Evolutionary conservation across 2,797 vertebrate genomes (phyloP), one percentile per base, ranked within the genome.

Genomic region (Coregonus ussuriensis): DNA sequence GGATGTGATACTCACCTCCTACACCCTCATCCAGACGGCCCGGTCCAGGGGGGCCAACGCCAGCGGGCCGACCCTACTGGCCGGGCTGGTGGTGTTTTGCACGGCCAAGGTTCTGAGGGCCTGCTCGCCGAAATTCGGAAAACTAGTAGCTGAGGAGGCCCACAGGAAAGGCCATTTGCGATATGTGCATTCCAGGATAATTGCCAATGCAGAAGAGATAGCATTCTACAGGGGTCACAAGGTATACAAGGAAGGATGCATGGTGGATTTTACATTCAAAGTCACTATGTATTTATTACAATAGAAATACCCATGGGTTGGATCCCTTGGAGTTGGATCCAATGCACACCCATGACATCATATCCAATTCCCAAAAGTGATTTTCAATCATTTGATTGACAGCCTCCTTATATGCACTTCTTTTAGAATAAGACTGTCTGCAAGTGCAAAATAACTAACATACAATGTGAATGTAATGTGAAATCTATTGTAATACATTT

Each of bases 221-320:
- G 98, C 98, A n/a, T 99, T 99, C 89, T 99, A 99, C 89, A 89
- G 97, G 82, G 98, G 98, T 15, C 98, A 99, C 85, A 98, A 96
- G 96, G 98, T 99, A 93, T 90, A 83, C 21, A n/a, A 33, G 33
- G 7, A 6, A 4, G 9, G 33, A 16, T 2, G 18, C 33, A 31
- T 41, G 41, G 9, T 63, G n/a, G 15, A 16, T 31, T 56, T 31
- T 62, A 2, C 59, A 33, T 15, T 15, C 54, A 3, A 16, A 13
- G 53, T 73, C 15, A 31, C 6, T 37, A 7, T 37, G 5, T 18
- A 69, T 41, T 9, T n/a, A 70, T 11, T 41, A 70, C 66, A 18
- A 73, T 9, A 59, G 29, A 37, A 35, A 68, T 68, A 18, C 4
- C 65, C 31, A 4, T 31, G 29, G 31, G 14, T 35, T 35, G 14